phyloP scores from a whole-genome alignment of 2,113 vertebrate genomes.

The Axis porcinus region DNA sequence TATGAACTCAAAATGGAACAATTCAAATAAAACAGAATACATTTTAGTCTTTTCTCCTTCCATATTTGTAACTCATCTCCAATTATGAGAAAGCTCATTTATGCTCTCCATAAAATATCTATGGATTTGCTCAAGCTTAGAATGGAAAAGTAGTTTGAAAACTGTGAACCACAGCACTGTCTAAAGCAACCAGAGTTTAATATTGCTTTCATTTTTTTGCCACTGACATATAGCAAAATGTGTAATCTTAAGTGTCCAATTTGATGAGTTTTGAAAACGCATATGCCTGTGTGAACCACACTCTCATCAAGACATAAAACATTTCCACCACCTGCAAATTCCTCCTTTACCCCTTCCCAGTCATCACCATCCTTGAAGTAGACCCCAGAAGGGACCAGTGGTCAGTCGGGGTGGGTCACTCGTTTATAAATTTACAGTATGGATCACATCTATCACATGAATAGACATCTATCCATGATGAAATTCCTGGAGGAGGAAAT shows the following conservation, averaged over 20 bases:
- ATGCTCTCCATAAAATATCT: background rate
- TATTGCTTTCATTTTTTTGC: background rate
- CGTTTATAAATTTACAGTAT: background rate
- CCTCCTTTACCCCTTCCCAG: background rate
- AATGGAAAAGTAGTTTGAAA: background rate
- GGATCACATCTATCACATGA: background rate
- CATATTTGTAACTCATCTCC: background rate
- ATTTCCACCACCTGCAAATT: background rate
- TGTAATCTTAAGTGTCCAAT: background rate
- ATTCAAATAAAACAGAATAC: background rate
- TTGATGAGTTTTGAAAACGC: background rate
- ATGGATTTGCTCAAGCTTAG: background rate
- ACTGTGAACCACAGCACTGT: background rate
- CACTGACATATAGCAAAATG: background rate
- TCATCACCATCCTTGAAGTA: background rate
- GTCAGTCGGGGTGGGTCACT: background rate
- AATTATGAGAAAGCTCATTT: background rate
- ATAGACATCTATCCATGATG: background rate
- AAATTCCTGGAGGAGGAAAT: background rate
- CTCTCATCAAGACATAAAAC: background rate
- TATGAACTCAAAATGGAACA: background rate
- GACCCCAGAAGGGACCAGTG: background rate
- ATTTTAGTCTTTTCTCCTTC: background rate
- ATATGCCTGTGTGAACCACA: background rate
- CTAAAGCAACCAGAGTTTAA: background rate